Conservation (phyloP, 2,888 invertebrate genomes). For the Drosophila putrida region DNA sequence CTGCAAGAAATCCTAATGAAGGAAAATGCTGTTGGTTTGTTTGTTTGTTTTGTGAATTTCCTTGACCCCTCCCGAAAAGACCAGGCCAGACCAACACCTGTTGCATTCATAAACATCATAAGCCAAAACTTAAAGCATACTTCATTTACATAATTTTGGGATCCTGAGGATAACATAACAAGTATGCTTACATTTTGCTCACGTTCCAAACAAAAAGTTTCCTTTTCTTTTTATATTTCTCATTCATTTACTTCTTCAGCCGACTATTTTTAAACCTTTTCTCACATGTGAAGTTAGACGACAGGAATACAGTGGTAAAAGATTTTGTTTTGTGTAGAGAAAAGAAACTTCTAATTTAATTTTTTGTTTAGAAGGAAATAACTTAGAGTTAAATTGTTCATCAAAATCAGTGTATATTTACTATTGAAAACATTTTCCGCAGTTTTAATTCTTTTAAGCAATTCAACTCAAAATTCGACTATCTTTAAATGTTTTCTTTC, state of each 20-base stretch:
- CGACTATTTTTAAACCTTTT: slow-evolving; percentile 51
- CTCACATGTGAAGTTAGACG: slow-evolving; percentile 30
- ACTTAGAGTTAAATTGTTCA: too few species aligned
- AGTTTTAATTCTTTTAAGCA: too few species aligned
- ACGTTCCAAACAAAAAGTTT: slow-evolving; percentile 66
- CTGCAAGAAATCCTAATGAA: slow-evolving; percentile 38
- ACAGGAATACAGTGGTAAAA: slow-evolving; percentile 34
- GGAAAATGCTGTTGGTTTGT: slow-evolving; percentile 22
- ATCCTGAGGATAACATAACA: slow-evolving; percentile 43
- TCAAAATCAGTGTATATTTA: too few species aligned
- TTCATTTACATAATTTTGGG: slow-evolving; percentile 74
- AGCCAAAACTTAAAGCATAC: slow-evolving; percentile 18
- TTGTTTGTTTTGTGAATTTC: slow-evolving; percentile 40
- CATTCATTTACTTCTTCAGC: slow-evolving; percentile 12
- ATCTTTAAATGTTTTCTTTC: not conserved
- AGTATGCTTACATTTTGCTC: slow-evolving; percentile 66
- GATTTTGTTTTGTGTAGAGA: not conserved
- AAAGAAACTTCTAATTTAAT: too few species aligned
- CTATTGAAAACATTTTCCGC: too few species aligned
- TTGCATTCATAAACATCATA: slow-evolving; percentile 73
- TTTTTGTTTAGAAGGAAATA: too few species aligned
- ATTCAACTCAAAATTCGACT: not conserved
- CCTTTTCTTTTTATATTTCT: slow-evolving; percentile 47
- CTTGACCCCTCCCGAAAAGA: slow-evolving; percentile 41
- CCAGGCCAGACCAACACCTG: slow-evolving; percentile 56